These are phyloP conservation scores for Marmota monax DNA, from an alignment of 2,113 vertebrate species.

Conservation along the genomic window DNA sequence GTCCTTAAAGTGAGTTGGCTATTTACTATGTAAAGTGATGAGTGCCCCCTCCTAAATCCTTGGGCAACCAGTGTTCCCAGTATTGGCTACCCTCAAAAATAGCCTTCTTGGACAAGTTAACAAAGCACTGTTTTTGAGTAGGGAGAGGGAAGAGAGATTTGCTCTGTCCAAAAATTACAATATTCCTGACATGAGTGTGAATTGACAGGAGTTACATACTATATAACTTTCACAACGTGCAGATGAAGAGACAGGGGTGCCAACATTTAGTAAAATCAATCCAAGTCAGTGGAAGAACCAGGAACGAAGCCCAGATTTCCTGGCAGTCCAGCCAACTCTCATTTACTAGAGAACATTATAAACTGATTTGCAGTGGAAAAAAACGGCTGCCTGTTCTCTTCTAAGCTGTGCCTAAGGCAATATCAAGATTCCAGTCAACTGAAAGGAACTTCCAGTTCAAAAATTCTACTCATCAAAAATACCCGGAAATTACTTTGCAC, in stretches of 20 bases:
- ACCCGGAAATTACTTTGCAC: not conserved
- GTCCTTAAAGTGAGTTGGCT: not conserved
- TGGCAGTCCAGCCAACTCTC: constrained; percentile 6
- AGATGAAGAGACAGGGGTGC: not conserved
- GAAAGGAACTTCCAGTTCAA: constrained; percentile 34
- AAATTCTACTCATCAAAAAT: constrained; percentile 5
- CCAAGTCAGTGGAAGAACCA: constrained; percentile 24
- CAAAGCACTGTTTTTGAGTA: not conserved
- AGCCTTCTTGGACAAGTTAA: not conserved
- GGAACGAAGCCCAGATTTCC: constrained; percentile 52
- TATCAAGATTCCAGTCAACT: constrained; percentile 53
- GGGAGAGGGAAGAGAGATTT: not conserved
- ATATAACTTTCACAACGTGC: not conserved
- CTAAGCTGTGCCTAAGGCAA: constrained; percentile 37
- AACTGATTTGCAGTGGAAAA: constrained; percentile 38
- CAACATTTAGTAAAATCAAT: constrained; percentile 51
- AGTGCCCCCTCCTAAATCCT: not conserved
- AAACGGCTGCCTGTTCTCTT: constrained; percentile 1
- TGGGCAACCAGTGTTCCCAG: not conserved
- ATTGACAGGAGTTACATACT: not conserved
- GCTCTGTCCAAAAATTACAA: not conserved
- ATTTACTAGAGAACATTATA: constrained; percentile 48
- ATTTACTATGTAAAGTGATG: not conserved
- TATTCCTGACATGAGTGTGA: not conserved
- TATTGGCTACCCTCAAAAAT: not conserved